Conservation (phyloP, 2,797 vertebrate genomes). For the Arctocebus calabarensis region DNA sequence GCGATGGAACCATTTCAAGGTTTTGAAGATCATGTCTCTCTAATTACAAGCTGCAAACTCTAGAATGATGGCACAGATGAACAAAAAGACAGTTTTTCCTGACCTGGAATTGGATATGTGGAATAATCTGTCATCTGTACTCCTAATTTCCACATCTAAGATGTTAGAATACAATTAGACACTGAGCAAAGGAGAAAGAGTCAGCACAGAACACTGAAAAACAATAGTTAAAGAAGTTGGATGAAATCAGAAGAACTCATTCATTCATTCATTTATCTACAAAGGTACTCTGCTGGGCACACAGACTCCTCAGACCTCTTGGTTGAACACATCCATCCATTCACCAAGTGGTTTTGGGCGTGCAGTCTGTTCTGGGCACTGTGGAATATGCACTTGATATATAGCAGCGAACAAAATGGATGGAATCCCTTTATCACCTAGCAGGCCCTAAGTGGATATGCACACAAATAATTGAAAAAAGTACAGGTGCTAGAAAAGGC, state of each 20-base stretch:
- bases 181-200: neutral
- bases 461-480: neutral
- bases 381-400: neutral
- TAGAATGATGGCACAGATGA: neutral
- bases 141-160: neutral
- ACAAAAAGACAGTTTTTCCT: neutral
- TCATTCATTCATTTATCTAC: neutral
- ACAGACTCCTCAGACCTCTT: neutral
- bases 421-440: neutral
- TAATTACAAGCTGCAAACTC: neutral
- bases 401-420: neutral
- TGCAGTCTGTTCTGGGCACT: neutral
- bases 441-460: neutral
- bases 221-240: neutral
- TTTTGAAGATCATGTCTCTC: neutral
- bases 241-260: neutral
- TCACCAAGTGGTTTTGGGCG: neutral
- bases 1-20: neutral
- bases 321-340: neutral
- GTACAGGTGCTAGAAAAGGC: neutral
- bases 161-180: neutral
- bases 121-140: neutral
- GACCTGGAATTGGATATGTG: neutral
- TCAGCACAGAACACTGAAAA: neutral
- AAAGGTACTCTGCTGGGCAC: neutral